These are phyloP conservation scores for Sinonovacula constricta DNA, from an alignment of 1,140 invertebrate genomes.

Conservation along the genomic window DNA sequence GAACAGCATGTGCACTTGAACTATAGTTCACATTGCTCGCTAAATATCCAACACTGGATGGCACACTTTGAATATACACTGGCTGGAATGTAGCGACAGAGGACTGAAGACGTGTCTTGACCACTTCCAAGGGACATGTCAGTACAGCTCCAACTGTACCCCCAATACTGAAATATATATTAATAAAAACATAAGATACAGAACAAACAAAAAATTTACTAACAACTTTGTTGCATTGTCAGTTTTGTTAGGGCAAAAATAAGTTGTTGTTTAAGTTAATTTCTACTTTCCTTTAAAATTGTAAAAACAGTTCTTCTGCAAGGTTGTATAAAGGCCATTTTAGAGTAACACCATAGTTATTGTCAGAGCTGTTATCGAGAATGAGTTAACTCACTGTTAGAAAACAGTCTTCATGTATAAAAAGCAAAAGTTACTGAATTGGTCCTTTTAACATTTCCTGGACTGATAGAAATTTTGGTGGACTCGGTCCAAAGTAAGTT, in stretches of 20 bases:
- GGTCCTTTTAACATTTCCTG: no score
- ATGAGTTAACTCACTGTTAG: no score
- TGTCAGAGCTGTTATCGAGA: no score
- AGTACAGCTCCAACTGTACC: conserved; percentile 97
- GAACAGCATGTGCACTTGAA: neutral
- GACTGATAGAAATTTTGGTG: no score
- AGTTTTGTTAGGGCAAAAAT: neutral
- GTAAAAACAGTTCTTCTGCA: neutral
- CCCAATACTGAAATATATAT: conserved; percentile 85
- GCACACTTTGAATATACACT: conserved; percentile 27
- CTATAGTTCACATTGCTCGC: conserved; percentile 36
- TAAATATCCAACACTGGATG: conserved; percentile 11
- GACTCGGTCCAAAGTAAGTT: no score
- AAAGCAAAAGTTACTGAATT: no score
- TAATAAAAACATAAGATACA: neutral
- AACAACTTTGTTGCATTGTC: neutral
- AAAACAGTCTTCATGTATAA: no score
- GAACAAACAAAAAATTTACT: neutral
- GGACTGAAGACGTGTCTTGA: conserved; percentile 98
- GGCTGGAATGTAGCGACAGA: conserved; percentile 80
- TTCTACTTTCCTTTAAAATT: no score
- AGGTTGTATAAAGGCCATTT: no score
- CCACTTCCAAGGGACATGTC: conserved; percentile 98
- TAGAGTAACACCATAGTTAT: no score
- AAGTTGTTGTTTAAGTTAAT: neutral